phyloP scores from a whole-genome alignment of 2,888 invertebrate genomes.

The Drosophila borborema region DNA sequence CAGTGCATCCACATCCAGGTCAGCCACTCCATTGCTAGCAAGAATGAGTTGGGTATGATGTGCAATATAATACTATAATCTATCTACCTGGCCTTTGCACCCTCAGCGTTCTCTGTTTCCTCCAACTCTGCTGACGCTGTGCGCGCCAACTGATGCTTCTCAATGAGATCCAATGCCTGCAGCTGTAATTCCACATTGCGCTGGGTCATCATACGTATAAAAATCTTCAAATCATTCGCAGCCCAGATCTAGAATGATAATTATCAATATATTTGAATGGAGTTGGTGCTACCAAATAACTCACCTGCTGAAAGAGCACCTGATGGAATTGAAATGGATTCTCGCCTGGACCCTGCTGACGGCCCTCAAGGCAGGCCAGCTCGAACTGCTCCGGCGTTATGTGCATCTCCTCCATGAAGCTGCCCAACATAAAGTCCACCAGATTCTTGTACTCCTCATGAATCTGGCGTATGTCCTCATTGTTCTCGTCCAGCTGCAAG shows the following conservation, averaged over 20 bases:
- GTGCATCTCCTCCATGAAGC: constrained; percentile 96
- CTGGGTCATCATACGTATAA: constrained; percentile 96
- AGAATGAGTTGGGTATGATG: background rate
- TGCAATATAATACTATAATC: background rate
- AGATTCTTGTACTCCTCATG: constrained; percentile 95
- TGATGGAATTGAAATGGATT: constrained; percentile 88
- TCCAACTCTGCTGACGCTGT: constrained; percentile 46
- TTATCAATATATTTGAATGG: background rate
- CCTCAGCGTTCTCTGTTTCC: constrained; percentile 53
- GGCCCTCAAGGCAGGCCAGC: constrained; percentile 88
- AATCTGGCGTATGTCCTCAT: constrained; percentile 91
- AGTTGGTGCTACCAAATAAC: background rate
- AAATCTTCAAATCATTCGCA: constrained; percentile 95
- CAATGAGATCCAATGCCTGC: constrained; percentile 94
- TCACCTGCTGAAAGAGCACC: constrained; percentile 87
- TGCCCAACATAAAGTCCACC: constrained; percentile 95
- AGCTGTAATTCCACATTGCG: constrained; percentile 96
- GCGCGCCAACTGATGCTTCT: constrained; percentile 89
- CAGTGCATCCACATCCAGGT: constrained; percentile 75
- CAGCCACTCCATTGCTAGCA: constrained; percentile 56
- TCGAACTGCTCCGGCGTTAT: constrained; percentile 95
- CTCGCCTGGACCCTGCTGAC: constrained; percentile 80
- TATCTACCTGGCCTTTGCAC: constrained; percentile 57
- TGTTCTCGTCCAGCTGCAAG: constrained; percentile 88
- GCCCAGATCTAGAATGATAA: constrained; percentile 90